These are phyloP conservation scores for Agraylea sexmaculata DNA, from an alignment of 1,140 invertebrate genomes.

Conservation along the genomic window DNA sequence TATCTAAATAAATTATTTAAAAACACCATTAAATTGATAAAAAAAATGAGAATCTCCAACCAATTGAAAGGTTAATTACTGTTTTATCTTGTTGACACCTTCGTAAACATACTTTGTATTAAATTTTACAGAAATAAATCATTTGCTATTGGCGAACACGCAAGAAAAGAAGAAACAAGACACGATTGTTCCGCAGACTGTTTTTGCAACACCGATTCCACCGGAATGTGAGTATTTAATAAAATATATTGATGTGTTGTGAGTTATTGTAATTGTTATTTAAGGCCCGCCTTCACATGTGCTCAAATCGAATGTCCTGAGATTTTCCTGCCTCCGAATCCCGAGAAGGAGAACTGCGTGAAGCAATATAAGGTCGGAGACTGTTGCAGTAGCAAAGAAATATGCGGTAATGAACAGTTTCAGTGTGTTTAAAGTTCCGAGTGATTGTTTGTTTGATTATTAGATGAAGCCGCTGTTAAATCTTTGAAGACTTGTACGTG, in stretches of 20 bases:
- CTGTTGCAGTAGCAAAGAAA: slow-evolving; percentile 19
- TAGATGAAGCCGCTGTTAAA: slow-evolving; percentile 23
- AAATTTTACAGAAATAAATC: slow-evolving; percentile 12
- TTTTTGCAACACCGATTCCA: slow-evolving; percentile 8
- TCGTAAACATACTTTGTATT: neutral
- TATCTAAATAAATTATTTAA: too few relatives aligned
- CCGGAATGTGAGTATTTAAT: slow-evolving; percentile 9
- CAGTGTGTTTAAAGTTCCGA: neutral
- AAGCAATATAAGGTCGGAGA: slow-evolving; percentile 15
- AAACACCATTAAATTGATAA: too few relatives aligned
- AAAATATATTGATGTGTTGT: neutral
- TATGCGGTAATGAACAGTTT: slow-evolving; percentile 15
- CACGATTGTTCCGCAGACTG: slow-evolving; percentile 15
- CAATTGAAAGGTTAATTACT: neutral
- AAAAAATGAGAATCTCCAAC: neutral
- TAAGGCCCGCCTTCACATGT: slow-evolving; percentile 13
- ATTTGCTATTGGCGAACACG: slow-evolving; percentile 8
- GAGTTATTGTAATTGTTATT: neutral
- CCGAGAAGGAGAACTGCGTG: slow-evolving; percentile 8
- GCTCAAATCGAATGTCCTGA: slow-evolving; percentile 19
- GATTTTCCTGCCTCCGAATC: slow-evolving; percentile 4
- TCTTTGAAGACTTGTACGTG: slow-evolving; percentile 33
- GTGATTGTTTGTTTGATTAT: neutral
- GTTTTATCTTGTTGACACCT: neutral
- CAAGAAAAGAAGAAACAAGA: slow-evolving; percentile 11